Conservation (phyloP, 2,797 vertebrate genomes). For the Dicrostonyx torquatus region DNA sequence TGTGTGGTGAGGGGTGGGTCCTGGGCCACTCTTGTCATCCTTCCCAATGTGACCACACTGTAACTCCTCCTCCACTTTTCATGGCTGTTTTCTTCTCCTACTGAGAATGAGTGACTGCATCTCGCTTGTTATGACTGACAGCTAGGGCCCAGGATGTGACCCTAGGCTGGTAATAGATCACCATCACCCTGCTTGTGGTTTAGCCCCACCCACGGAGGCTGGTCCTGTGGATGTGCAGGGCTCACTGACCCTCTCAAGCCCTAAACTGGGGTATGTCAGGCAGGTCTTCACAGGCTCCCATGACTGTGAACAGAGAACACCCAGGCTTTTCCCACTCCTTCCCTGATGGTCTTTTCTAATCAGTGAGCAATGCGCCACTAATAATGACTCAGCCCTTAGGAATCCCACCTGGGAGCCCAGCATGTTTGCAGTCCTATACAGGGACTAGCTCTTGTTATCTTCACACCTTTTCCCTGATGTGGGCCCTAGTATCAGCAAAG, state of each 20-base stretch:
- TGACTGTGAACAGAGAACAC: slow-evolving; percentile 23
- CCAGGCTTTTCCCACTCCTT: not conserved
- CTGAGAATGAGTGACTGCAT: not conserved
- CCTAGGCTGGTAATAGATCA: not conserved
- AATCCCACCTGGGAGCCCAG: not conserved
- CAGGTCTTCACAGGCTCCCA: not conserved
- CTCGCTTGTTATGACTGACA: not conserved
- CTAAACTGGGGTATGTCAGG: not conserved
- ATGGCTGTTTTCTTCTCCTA: not conserved
- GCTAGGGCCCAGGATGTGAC: not conserved
- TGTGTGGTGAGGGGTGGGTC: not conserved
- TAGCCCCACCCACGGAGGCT: not conserved
- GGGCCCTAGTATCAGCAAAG: not conserved
- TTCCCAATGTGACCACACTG: not conserved
- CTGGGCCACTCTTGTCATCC: not conserved
- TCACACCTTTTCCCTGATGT: not conserved
- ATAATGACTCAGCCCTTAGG: not conserved
- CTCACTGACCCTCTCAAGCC: not conserved
- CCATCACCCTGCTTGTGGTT: not conserved
- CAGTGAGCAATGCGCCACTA: not conserved
- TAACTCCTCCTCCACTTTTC: not conserved
- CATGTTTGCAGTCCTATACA: not conserved
- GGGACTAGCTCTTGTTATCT: not conserved
- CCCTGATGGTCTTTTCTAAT: not conserved
- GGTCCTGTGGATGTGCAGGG: not conserved